Evolutionary conservation across 1,140 invertebrate species (phyloP).

Genomic region (Periplaneta americana): DNA sequence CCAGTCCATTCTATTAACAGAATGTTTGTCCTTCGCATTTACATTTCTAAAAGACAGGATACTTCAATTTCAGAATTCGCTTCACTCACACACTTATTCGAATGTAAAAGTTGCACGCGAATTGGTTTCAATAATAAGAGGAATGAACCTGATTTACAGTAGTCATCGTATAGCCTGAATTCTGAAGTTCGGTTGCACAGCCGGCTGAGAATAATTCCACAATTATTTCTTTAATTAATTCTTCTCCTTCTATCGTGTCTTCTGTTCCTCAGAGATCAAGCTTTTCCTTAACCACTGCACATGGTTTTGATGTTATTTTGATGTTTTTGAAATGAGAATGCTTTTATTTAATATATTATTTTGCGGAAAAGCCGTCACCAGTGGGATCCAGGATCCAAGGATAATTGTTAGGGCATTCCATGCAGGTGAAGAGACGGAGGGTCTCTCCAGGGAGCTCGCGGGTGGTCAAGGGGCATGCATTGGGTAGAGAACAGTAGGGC

Average conservation of each 20-base stretch:
- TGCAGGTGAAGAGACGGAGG: constrained; percentile 86
- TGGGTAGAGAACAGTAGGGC: constrained; percentile 86
- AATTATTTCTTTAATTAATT: background rate
- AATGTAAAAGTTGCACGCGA: background rate
- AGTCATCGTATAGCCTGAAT: background rate
- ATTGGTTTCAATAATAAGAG: background rate
- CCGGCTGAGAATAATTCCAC: background rate
- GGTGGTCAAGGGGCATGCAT: constrained; percentile 83
- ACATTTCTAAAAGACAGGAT: background rate
- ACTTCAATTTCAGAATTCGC: background rate
- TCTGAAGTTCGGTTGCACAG: no score
- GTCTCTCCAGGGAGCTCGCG: constrained; percentile 89
- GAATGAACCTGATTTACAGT: background rate
- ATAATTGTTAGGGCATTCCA: constrained; percentile 94
- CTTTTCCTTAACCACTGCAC: background rate
- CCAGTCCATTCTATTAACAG: background rate
- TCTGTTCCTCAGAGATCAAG: background rate
- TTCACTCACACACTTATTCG: background rate
- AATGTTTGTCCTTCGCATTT: background rate
- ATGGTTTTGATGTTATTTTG: background rate
- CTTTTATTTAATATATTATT: constrained; percentile 24
- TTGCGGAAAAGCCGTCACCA: constrained; percentile 85
- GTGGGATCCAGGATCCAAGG: constrained; percentile 93
- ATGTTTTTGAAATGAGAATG: background rate
- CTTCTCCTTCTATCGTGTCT: background rate